phyloP scores from a whole-genome alignment of 2,797 vertebrate genomes.

The Mormyrus proboscirostris region DNA sequence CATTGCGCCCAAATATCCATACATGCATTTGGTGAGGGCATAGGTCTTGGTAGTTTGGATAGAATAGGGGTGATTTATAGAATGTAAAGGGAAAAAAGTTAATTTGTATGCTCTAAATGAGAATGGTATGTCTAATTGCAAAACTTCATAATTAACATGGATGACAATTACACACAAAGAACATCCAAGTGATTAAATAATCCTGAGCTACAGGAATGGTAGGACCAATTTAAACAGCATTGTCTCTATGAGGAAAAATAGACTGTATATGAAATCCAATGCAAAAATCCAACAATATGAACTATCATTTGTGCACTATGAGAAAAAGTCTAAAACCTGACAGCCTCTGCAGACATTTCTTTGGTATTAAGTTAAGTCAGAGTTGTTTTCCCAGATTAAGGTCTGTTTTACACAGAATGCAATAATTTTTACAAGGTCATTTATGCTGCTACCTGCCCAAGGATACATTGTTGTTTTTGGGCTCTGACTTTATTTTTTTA shows the following conservation, averaged over 20 bases:
- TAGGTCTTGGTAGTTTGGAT: background rate
- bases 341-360: background rate
- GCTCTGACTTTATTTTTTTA: background rate
- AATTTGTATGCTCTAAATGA: constrained; percentile 51
- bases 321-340: background rate
- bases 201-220: background rate
- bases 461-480: background rate
- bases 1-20: background rate
- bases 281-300: background rate
- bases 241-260: background rate
- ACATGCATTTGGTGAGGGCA: background rate
- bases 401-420: background rate
- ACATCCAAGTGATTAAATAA: background rate
- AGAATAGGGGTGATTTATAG: background rate
- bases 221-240: background rate
- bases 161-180: constrained; percentile 35
- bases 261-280: background rate
- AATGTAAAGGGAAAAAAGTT: constrained; percentile 10
- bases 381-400: background rate
- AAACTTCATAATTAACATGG: constrained; percentile 55
- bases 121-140: constrained; percentile 55
- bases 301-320: background rate
- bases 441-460: background rate
- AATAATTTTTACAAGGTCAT: background rate
- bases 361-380: background rate